phyloP scores from a whole-genome alignment of 2,888 invertebrate species.

The Tenthredo mesomela region DNA sequence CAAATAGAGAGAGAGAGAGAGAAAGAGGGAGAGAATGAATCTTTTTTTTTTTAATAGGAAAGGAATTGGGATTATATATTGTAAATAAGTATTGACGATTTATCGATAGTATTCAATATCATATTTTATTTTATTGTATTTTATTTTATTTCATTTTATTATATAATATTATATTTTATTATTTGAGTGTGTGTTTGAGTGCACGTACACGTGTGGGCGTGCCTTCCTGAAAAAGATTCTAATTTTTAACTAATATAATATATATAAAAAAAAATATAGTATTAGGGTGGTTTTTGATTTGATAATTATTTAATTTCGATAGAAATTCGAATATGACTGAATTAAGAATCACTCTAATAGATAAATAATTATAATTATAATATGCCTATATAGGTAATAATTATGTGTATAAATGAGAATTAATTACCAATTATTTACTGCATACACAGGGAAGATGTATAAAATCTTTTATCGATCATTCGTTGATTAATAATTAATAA shows the following conservation, averaged over 20 bases:
- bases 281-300: no score
- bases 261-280: no score
- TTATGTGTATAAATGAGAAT: neutral
- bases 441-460: neutral
- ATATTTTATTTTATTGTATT: neutral
- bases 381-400: neutral
- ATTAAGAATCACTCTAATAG: no score
- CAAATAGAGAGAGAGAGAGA: no score
- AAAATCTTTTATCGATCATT: constrained; percentile 3
- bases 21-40: neutral
- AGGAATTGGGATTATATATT: constrained; percentile 1
- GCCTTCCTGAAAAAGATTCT: constrained; percentile 5
- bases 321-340: no score
- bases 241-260: neutral
- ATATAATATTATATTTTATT: neutral
- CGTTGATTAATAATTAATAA: constrained; percentile 1
- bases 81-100: neutral
- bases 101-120: neutral
- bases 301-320: no score
- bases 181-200: neutral
- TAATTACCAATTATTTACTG: neutral
- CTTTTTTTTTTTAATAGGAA: neutral
- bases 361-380: no score
- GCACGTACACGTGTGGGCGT: neutral
- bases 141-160: neutral